Conservation (phyloP, 2,113 vertebrate species). For the Myodes glareolus region DNA sequence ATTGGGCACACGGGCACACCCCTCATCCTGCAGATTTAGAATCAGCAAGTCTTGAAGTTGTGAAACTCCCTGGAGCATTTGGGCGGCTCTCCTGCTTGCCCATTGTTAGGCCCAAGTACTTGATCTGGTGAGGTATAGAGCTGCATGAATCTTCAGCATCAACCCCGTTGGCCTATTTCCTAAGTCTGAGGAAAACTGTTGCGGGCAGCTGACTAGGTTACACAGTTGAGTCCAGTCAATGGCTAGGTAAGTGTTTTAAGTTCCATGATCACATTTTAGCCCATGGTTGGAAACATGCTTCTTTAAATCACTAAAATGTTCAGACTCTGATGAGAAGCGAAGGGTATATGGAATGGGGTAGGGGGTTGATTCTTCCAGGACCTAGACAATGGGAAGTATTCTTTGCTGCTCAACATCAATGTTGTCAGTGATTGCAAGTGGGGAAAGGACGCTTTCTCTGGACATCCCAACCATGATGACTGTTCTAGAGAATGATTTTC, state of each 20-base stretch:
- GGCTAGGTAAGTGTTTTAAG: neutral
- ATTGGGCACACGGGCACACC: no score
- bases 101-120: neutral
- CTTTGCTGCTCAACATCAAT: neutral
- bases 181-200: neutral
- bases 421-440: neutral
- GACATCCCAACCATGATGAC: neutral
- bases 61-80: neutral
- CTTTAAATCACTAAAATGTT: neutral
- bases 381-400: neutral
- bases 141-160: neutral
- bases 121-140: neutral
- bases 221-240: neutral
- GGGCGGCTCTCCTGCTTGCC: neutral
- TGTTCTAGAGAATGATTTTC: neutral
- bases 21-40: neutral
- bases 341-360: neutral
- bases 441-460: neutral
- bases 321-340: neutral
- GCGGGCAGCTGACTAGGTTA: neutral
- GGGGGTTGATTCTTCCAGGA: neutral
- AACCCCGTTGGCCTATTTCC: neutral
- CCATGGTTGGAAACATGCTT: neutral
- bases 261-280: neutral
- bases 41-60: neutral